These are phyloP conservation scores for Gryllus longicercus DNA, from an alignment of 2,888 invertebrate species.

Conservation along the genomic window DNA sequence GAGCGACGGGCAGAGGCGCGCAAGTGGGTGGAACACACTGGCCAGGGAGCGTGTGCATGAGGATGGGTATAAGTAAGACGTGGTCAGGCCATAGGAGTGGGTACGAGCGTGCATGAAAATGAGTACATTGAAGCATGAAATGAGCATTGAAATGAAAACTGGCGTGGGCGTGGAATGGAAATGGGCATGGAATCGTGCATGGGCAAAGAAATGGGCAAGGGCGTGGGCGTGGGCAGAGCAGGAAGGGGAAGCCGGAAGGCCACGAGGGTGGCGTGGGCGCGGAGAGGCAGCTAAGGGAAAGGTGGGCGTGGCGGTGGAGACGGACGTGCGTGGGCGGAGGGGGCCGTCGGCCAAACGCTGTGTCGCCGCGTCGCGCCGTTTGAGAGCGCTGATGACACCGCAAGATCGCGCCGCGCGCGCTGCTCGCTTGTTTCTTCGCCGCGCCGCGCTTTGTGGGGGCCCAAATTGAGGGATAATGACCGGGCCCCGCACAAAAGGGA, in stretches of 20 bases:
- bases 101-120: too few species aligned
- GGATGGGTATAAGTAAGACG: too few species aligned
- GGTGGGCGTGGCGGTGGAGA: not conserved
- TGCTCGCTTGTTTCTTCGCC: slow-evolving; percentile 18
- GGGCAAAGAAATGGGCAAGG: too few species aligned
- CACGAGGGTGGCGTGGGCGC: not conserved
- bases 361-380: not conserved
- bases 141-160: too few species aligned
- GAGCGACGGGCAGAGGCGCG: too few species aligned
- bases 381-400: slow-evolving; percentile 1
- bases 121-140: too few species aligned
- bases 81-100: too few species aligned
- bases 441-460: not conserved
- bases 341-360: not conserved
- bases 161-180: too few species aligned
- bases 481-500: slow-evolving; percentile 11
- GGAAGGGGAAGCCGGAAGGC: not conserved
- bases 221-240: too few species aligned
- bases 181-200: too few species aligned
- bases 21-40: too few species aligned
- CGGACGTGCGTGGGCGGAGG: not conserved
- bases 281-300: not conserved
- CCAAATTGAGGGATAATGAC: slow-evolving; percentile 28
- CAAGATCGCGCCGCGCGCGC: slow-evolving; percentile 6
- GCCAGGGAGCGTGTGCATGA: too few species aligned